Percentiles rank a stretch among this genome's conserved stretches.
These are phyloP conservation scores for Cacoxenus indagator DNA, from an alignment of 2,888 invertebrate genomes.

Conservation along the genomic window DNA sequence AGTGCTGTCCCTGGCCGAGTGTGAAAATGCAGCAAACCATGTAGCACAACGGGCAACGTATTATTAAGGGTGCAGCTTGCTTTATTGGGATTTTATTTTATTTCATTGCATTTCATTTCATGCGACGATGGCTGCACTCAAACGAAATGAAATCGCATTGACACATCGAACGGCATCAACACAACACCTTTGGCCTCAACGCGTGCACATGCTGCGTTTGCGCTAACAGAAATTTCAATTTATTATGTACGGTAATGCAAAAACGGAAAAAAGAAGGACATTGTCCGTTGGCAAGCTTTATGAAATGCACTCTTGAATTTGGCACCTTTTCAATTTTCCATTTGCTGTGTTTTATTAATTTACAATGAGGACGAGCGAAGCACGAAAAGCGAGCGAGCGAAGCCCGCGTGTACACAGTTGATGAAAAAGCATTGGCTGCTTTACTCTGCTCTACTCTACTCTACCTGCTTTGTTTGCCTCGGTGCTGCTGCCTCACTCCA, in stretches of 20 bases:
- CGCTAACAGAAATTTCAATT: constrained; percentile 48
- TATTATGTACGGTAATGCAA: constrained; percentile 42
- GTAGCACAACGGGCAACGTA: background rate
- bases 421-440: background rate
- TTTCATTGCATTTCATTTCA: background rate
- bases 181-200: constrained; percentile 47
- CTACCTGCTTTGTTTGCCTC: background rate
- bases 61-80: background rate
- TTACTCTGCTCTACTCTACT: background rate
- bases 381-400: background rate
- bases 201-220: constrained; percentile 33
- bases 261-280: constrained; percentile 14
- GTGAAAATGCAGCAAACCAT: no score
- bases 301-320: background rate
- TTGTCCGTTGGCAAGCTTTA: background rate
- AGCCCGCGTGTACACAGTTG: no score
- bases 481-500: background rate
- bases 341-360: constrained; percentile 57
- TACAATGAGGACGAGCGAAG: constrained; percentile 18
- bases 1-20: no score
- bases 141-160: constrained; percentile 51
- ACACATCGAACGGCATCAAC: constrained; percentile 34
- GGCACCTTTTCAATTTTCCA: constrained; percentile 58
- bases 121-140: background rate
- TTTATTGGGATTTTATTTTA: constrained; percentile 1